These are phyloP conservation scores for Petrolisthes manimaculis DNA, from an alignment of 2,888 invertebrate genomes.

Conservation along the genomic window DNA sequence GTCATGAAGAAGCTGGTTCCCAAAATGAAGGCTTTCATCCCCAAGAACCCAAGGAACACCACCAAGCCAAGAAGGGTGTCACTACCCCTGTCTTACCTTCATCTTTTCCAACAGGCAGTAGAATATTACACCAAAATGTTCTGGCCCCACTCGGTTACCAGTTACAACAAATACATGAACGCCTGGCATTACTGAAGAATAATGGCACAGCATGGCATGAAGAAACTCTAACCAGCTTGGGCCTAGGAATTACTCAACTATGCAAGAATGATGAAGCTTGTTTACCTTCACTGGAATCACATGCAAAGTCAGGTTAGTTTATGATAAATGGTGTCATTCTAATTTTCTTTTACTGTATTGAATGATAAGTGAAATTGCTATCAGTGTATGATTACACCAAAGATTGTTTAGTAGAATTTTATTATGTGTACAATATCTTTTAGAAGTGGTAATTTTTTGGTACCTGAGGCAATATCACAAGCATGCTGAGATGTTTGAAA, in stretches of 20 bases:
- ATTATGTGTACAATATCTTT: too few relatives aligned
- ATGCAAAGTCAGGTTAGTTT: slow-evolving; percentile 52
- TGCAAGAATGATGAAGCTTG: slow-evolving; percentile 38
- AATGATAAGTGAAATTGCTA: too few relatives aligned
- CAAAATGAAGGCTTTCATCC: slow-evolving; percentile 2
- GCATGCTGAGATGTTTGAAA: too few relatives aligned
- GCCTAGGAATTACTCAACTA: slow-evolving; percentile 46
- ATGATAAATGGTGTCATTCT: too few relatives aligned
- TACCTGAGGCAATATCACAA: too few relatives aligned
- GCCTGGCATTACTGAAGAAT: slow-evolving; percentile 27
- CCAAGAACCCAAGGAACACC: not conserved
- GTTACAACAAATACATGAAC: slow-evolving; percentile 52
- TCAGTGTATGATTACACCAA: too few relatives aligned
- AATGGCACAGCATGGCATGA: slow-evolving; percentile 50
- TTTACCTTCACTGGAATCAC: slow-evolving; percentile 45
- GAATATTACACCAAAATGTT: slow-evolving; percentile 38
- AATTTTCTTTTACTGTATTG: too few relatives aligned
- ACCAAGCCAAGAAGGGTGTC: slow-evolving; percentile 13
- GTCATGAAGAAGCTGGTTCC: slow-evolving; percentile 35
- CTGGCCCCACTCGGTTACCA: slow-evolving; percentile 49
- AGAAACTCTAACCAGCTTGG: slow-evolving; percentile 44
- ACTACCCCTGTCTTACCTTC: slow-evolving; percentile 17
- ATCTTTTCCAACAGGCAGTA: slow-evolving; percentile 23
- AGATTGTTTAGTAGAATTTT: too few relatives aligned
- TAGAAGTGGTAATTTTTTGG: too few relatives aligned